Conservation (phyloP, 2,113 vertebrate genomes). For the human region GRCh38 chr11:16295001-16295500, state of each 20-base stretch:
- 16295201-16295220: conserved; percentile 81
- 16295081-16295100: conserved; percentile 96
- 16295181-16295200: conserved; percentile 82
- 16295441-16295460: neutral
- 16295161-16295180: conserved; percentile 90
- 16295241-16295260: conserved; percentile 82
- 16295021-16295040: conserved; percentile 99
- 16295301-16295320: conserved; percentile 73
- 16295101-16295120: conserved; percentile 98
- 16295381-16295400: conserved; percentile 22
- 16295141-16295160: conserved; percentile 93
- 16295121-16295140: conserved; percentile 93
- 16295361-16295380: conserved; percentile 47
- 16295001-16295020: conserved; percentile 96
- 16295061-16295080: conserved; percentile 94
- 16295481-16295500: conserved; percentile 31
- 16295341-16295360: conserved; percentile 67
- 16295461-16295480: conserved; percentile 52
- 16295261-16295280: conserved; percentile 79
- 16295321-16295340: conserved; percentile 41
- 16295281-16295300: conserved; percentile 78
- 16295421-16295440: conserved; percentile 56
- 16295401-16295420: neutral
- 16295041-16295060: conserved; percentile 99
- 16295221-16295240: conserved; percentile 84